Evolutionary conservation across 2,113 vertebrate species (phyloP).

Genomic region (Phyllostomus discolor): DNA sequence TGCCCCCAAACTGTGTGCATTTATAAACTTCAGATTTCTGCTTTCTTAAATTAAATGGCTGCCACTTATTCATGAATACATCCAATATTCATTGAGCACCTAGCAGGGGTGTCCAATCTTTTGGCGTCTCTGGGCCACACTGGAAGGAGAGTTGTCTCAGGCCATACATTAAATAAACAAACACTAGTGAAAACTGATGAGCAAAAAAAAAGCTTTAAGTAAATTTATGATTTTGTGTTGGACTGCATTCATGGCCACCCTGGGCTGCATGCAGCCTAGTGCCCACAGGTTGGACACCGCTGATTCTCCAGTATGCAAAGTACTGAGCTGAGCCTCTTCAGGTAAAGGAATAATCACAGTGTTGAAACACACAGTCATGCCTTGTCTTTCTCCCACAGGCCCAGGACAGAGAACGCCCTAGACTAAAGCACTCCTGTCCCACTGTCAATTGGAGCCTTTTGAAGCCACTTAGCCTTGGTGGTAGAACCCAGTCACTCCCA

Average conservation of each 20-base stretch:
- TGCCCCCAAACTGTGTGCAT: background rate
- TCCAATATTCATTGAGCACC: background rate
- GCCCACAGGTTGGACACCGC: too few relatives aligned
- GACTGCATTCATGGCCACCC: too few relatives aligned
- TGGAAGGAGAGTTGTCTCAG: too few relatives aligned
- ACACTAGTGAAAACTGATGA: too few relatives aligned
- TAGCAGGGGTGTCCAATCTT: too few relatives aligned
- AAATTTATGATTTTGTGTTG: too few relatives aligned
- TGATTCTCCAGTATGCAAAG: background rate
- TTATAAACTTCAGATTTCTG: background rate
- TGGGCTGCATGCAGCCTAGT: too few relatives aligned
- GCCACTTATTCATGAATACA: background rate
- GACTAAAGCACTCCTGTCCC: background rate
- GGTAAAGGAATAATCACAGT: background rate
- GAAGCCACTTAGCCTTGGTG: background rate
- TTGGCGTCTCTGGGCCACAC: too few relatives aligned
- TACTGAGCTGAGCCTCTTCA: background rate
- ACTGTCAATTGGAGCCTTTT: background rate
- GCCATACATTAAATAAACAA: too few relatives aligned
- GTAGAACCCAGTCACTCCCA: background rate
- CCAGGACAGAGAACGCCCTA: background rate
- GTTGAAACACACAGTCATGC: background rate
- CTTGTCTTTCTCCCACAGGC: background rate
- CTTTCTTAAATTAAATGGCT: background rate
- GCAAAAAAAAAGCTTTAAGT: too few relatives aligned